Conservation (phyloP, 2,113 vertebrate species). For the Callionymus lyra region DNA sequence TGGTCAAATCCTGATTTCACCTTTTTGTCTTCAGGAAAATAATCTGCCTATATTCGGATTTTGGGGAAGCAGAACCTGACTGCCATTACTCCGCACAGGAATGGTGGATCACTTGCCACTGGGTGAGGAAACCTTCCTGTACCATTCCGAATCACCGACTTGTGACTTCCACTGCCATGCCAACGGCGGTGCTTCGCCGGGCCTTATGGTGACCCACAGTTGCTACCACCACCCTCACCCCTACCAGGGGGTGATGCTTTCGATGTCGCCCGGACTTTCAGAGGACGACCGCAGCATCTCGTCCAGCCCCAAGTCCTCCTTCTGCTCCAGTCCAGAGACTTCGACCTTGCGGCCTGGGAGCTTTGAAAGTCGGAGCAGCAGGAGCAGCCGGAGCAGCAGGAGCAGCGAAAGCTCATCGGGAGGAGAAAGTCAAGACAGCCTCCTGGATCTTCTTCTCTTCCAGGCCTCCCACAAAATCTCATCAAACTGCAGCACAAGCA, state of each 20-base stretch:
- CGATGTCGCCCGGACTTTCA: conserved; percentile 76
- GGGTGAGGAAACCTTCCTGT: conserved; percentile 82
- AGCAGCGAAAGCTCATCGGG: conserved; percentile 70
- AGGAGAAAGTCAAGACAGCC: conserved; percentile 78
- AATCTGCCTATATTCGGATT: too few relatives aligned
- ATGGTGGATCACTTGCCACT: conserved; percentile 94
- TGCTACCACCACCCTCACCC: conserved; percentile 58
- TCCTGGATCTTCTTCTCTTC: conserved; percentile 87
- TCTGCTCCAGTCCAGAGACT: conserved; percentile 75
- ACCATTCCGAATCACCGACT: conserved; percentile 60
- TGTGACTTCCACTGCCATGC: conserved; percentile 39
- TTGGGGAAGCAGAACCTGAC: conserved; percentile 27
- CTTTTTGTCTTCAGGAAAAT: conserved; percentile 27
- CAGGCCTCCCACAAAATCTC: conserved; percentile 76
- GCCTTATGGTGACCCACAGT: conserved; percentile 75
- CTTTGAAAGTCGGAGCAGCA: conserved; percentile 45
- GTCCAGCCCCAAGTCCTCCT: conserved; percentile 82
- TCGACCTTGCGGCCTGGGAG: conserved; percentile 10
- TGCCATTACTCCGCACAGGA: conserved; percentile 61
- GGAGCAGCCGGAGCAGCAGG: conserved; percentile 49
- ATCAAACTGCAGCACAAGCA: conserved; percentile 32
- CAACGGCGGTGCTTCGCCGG: conserved; percentile 21
- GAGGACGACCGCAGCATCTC: conserved; percentile 89
- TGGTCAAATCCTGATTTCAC: neutral
- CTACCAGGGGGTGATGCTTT: conserved; percentile 59